A percentile compares a stretch with the other conserved stretches of the same genome.
These are phyloP conservation scores for Rhaphigaster nebulosa DNA, from an alignment of 2,888 invertebrate species.

Conservation along the genomic window DNA sequence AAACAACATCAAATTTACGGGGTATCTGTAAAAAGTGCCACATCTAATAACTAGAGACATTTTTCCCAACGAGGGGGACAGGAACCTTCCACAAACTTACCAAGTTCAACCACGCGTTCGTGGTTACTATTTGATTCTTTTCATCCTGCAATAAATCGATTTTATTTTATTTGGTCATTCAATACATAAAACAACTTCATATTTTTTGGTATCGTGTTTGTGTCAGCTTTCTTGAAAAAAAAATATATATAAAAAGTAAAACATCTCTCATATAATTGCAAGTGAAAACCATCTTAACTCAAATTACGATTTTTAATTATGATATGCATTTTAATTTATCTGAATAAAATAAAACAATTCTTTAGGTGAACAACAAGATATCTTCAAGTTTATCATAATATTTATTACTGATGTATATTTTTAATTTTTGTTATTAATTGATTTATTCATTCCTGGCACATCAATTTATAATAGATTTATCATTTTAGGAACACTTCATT, in stretches of 20 bases:
- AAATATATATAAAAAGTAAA: not conserved
- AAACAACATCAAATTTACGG: conserved; percentile 63
- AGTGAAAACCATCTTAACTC: conserved; percentile 48
- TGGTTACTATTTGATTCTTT: conserved; percentile 75
- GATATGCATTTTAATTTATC: not conserved
- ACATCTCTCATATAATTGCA: conserved; percentile 7
- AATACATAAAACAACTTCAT: conserved; percentile 62
- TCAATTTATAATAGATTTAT: not conserved
- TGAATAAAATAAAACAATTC: not conserved
- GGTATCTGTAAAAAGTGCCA: conserved; percentile 61
- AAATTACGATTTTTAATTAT: not conserved
- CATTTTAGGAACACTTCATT: not conserved
- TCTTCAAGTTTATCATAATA: not conserved
- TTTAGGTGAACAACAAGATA: not conserved
- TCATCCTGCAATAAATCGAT: conserved; percentile 71
- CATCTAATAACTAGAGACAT: conserved; percentile 62
- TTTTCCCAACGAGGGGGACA: conserved; percentile 62
- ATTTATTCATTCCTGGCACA: not conserved
- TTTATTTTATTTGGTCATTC: conserved; percentile 62
- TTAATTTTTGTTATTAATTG: not conserved
- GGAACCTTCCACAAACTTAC: conserved; percentile 69
- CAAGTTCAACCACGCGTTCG: conserved; percentile 74
- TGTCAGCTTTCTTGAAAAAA: conserved; percentile 55
- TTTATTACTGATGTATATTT: not conserved
- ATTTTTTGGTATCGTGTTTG: conserved; percentile 60